Evolutionary conservation across 2,888 invertebrate species (phyloP), one percentile per base, ranked within the genome.

Genomic region (Amiota communis): DNA sequence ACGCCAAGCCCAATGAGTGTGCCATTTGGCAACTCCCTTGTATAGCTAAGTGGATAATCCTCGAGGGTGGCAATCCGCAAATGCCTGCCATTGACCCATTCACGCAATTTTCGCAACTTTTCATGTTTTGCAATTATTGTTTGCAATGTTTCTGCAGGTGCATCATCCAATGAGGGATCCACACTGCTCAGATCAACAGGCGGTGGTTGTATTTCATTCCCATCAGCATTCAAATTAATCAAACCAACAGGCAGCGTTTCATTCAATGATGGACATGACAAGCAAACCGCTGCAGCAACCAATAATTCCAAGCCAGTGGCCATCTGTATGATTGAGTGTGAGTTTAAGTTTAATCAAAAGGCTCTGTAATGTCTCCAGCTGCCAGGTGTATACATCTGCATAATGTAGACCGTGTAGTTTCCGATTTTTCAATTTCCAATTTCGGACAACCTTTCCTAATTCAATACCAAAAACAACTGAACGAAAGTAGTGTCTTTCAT

Each of bases 31-130:
- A 83, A 76, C 0, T 73, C 6, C 47, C 89, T 87, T 3, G 91
- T 91, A 84, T 92, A 93, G 82, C 93, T 94, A 36, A 94, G 83
- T 0, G 93, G 93, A 72, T 90, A 92, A 86, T 94, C 93, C 92
- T 94, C 88, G 0, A 89, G 72, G 1, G 89, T 89, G 23, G 84
- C 90, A 72, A 89, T 87, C 11, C 79, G 81, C 74, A 89, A 77
- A 74, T 89, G 87, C 2, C 80, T 78, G 2, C 89, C 90, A 74
- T 86, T 88, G 8, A 89, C 79, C 84, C 87, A 89, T 11, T 78
- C 61, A 0, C 79, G 79, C 71, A 89, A 76, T 4, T 77, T 75
- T 1, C 75, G 72, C 51, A 87, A 59, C 12, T 81, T 80, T 8
- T 76, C 74, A 17, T 74, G 76, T 72, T 88, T 89, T 3, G 74